phyloP scores from a whole-genome alignment of 2,888 invertebrate genomes.

The Tenthredo distinguenda region DNA sequence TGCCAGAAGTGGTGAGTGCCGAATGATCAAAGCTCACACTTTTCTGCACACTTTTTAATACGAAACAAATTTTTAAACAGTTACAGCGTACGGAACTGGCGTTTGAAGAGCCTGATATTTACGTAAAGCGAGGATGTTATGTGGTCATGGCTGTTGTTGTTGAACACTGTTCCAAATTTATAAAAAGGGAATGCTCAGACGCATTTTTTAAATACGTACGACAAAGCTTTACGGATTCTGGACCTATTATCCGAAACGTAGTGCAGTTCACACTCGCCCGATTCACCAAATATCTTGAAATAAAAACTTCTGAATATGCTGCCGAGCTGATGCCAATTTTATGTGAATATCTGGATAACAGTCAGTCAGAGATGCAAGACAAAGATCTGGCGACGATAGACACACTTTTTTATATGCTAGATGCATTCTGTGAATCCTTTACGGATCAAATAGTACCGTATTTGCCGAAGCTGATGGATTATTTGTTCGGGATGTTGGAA shows the following conservation, averaged over 20 bases:
- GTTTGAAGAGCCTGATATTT: neutral
- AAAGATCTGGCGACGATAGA: neutral
- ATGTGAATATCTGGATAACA: neutral
- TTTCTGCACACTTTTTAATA: neutral
- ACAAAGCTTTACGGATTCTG: neutral
- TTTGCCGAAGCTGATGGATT: neutral
- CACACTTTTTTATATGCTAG: constrained; percentile 4
- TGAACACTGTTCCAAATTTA: neutral
- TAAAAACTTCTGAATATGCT: neutral
- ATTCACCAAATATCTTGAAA: neutral
- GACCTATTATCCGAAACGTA: neutral
- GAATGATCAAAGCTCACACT: neutral
- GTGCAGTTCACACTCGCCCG: constrained; percentile 1
- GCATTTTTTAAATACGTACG: constrained; percentile 8
- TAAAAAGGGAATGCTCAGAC: neutral
- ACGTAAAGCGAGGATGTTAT: constrained; percentile 15
- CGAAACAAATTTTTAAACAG: neutral
- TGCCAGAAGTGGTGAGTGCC: constrained; percentile 1
- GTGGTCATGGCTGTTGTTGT: constrained; percentile 11
- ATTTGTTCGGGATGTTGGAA: constrained; percentile 19
- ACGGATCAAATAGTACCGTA: neutral
- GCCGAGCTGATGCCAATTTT: neutral
- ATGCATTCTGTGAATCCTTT: constrained; percentile 9
- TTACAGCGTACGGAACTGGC: neutral
- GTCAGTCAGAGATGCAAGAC: neutral